Percentiles rank a stretch among this genome's conserved stretches.
Evolutionary conservation across 1,140 invertebrate genomes (phyloP).

Genomic region (Uloborus diversus): DNA sequence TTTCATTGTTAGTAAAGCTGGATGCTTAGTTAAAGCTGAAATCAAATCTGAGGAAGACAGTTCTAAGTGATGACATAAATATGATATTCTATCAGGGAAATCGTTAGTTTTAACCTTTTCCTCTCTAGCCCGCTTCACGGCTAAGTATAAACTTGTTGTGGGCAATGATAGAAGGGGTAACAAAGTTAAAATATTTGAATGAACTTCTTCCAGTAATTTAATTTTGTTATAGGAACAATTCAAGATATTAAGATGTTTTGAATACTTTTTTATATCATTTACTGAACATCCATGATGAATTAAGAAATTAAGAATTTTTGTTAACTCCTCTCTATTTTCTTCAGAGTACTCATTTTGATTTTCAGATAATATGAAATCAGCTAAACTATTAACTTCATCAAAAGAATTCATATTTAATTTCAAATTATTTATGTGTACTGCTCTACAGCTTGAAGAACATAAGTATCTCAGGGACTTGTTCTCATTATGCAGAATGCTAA

Average conservation of each 20-base stretch:
- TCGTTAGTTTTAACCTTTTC: background rate
- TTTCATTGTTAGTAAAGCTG: constrained; percentile 24
- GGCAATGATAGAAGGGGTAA: constrained; percentile 20
- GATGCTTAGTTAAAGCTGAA: constrained; percentile 9
- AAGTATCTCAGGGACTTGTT: too few species aligned
- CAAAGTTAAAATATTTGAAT: constrained; percentile 3
- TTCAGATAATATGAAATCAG: background rate
- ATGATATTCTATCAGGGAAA: constrained; percentile 28
- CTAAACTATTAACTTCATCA: background rate
- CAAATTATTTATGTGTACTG: background rate
- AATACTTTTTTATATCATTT: constrained; percentile 7
- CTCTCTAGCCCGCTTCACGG: background rate
- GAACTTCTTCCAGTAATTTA: background rate
- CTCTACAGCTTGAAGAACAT: too few species aligned
- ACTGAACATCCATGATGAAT: background rate
- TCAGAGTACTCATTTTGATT: background rate
- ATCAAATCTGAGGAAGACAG: background rate
- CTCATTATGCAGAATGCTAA: too few species aligned
- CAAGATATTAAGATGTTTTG: background rate
- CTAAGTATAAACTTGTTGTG: background rate
- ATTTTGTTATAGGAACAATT: constrained; percentile 15
- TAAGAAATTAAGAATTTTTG: constrained; percentile 7
- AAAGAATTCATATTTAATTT: background rate
- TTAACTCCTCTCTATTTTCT: constrained; percentile 11
- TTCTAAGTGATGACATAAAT: constrained; percentile 22